These are phyloP conservation scores for Monochamus saltuarius DNA, from an alignment of 1,140 invertebrate species.

Conservation along the genomic window DNA sequence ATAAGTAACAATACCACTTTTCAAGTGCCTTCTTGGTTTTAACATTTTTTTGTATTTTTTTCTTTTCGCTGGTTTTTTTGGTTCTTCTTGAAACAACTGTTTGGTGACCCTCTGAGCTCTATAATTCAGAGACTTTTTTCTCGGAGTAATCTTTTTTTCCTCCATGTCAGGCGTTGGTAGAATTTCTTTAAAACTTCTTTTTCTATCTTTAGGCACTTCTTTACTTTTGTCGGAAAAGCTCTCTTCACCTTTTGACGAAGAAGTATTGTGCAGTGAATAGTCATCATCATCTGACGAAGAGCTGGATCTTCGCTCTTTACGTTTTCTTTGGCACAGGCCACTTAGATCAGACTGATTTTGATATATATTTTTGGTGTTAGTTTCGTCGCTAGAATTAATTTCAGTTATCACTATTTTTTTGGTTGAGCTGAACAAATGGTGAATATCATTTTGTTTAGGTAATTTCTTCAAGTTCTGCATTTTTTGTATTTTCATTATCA, in stretches of 20 bases:
- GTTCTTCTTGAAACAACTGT: neutral
- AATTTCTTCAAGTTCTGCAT: neutral
- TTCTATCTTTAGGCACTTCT: no score
- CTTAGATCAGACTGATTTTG: no score
- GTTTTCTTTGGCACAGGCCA: no score
- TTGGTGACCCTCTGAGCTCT: neutral
- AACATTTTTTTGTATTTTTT: neutral
- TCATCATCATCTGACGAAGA: neutral
- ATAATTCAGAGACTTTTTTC: no score
- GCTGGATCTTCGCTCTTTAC: neutral
- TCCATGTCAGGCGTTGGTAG: neutral
- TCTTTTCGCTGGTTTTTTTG: no score
- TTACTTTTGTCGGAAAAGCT: no score
- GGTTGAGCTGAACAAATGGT: no score
- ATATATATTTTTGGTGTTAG: no score
- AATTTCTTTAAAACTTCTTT: neutral
- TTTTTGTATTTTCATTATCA: neutral
- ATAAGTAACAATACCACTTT: neutral
- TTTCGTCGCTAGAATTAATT: no score
- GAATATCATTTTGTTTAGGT: no score
- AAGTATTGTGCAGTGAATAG: neutral
- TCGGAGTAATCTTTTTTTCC: neutral
- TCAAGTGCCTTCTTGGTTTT: neutral
- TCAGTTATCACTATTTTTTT: no score
- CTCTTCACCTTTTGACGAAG: neutral